These are phyloP conservation scores for Anarsia innoxiella DNA, from an alignment of 2,888 invertebrate genomes.

Conservation along the genomic window DNA sequence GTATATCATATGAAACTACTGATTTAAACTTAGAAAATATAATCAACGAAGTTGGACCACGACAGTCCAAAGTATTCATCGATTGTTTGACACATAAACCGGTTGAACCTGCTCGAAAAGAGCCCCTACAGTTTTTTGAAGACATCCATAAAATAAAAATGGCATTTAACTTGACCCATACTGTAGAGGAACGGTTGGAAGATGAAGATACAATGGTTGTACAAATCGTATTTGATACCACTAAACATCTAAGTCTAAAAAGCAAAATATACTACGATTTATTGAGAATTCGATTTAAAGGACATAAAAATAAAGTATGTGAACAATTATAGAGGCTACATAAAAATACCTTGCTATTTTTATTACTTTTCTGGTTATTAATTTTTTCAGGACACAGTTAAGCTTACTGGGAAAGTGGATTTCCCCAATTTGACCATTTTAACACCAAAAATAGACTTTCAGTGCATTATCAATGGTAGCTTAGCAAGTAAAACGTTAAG, in stretches of 20 bases:
- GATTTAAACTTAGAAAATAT: constrained; percentile 49
- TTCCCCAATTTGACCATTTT: constrained; percentile 79
- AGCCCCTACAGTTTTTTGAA: constrained; percentile 54
- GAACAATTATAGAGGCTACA: too few species aligned
- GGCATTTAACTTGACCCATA: constrained; percentile 53
- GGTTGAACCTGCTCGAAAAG: constrained; percentile 43
- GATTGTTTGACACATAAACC: constrained; percentile 56
- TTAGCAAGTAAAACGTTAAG: constrained; percentile 54
- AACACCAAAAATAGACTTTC: constrained; percentile 75
- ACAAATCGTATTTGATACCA: constrained; percentile 61
- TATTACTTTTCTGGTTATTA: too few species aligned
- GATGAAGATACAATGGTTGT: constrained; percentile 63
- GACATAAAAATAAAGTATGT: constrained; percentile 65
- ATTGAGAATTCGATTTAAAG: constrained; percentile 57
- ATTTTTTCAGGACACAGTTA: too few species aligned
- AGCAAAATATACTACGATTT: constrained; percentile 54
- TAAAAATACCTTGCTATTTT: too few species aligned
- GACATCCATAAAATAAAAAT: constrained; percentile 62
- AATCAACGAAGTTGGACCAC: constrained; percentile 31
- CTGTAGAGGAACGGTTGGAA: constrained; percentile 51
- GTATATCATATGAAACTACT: constrained; percentile 49
- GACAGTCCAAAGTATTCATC: constrained; percentile 42
- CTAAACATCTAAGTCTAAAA: constrained; percentile 52
- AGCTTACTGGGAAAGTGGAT: constrained; percentile 77
- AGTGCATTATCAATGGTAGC: constrained; percentile 68